A percentile compares a stretch with the other conserved stretches of the same genome.
Conservation (phyloP, 1,140 invertebrate species). For the Tetramorium simillimum region DNA sequence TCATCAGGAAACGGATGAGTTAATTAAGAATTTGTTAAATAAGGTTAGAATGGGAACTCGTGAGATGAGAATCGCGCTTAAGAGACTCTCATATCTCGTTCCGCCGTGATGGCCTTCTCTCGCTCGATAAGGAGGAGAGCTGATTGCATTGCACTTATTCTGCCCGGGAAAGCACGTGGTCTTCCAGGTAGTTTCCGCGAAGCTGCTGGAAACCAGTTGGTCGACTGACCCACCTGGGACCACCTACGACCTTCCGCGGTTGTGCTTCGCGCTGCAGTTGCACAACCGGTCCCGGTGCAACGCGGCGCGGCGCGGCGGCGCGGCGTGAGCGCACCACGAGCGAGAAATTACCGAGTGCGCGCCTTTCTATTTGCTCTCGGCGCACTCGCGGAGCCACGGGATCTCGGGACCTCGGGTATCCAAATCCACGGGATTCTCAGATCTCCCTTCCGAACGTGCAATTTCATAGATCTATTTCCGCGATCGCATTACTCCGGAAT, state of each 20-base stretch:
- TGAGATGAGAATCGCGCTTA: neutral
- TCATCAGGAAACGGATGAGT: neutral
- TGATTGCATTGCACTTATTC: slow-evolving; percentile 41
- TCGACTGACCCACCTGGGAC: slow-evolving; percentile 65
- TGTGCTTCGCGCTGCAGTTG: slow-evolving; percentile 20
- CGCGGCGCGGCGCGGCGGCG: neutral
- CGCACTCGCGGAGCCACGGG: neutral
- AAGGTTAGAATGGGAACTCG: no score
- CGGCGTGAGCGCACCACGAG: slow-evolving; percentile 25
- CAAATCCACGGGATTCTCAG: neutral
- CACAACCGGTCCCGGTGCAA: slow-evolving; percentile 47
- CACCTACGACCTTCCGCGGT: slow-evolving; percentile 58
- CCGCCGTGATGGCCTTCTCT: neutral
- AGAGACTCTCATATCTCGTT: slow-evolving; percentile 2
- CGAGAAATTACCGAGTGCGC: slow-evolving; percentile 26
- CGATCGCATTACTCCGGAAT: neutral
- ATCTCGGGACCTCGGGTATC: neutral
- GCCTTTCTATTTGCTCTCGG: slow-evolving; percentile 33
- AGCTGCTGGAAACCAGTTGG: slow-evolving; percentile 58
- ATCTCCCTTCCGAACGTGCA: neutral
- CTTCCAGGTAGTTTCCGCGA: slow-evolving; percentile 47
- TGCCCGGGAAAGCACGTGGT: slow-evolving; percentile 28
- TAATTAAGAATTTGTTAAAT: slow-evolving; percentile 12
- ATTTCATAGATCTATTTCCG: neutral
- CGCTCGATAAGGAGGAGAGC: neutral